Base-by-base conservation (phyloP, 2,888 invertebrate genomes). In the Temnothorax ravouxi region DNA sequence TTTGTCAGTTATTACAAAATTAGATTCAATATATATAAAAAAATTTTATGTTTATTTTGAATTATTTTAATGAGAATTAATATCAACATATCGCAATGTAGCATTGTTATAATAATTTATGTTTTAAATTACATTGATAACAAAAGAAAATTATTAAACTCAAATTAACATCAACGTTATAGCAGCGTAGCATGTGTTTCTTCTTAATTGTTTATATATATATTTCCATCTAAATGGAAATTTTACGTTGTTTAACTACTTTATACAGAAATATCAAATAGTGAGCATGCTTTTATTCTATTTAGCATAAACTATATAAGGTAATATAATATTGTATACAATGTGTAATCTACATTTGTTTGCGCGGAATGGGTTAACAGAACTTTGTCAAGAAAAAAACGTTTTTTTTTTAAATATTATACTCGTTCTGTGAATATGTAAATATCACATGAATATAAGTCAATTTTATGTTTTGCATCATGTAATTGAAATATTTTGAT, bases 261-360 rank as follows among this genome's bases (percentile, higher is more conserved):
- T 88, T 88, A 76, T 82, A 89, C 83, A 84, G 69, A 89, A 72
- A 86, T 84, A 86, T 83, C 84, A 86, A 86, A 86, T 88, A 86
- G 80, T 86, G 85, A 83, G 64, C 88, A 88, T 88, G 88, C 88
- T 88, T 76, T 61, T 62, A 47, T 80, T 67, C 80, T 84, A 86
- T 77, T 88, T 89, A 84, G 89, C 89, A 86, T 88, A 82, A 88
- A 88, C 69, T 88, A 79, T 54, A 47, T 88, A 85, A 86, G 88
- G 59, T 71, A 59, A 71, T 77, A 77, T 56, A 77, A 67, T 59
- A 71, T 47, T 79, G 34, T 80, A 72, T 25, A 59, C 29, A 72
- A 72, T 50, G 71, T 72, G 79, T 80, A 50, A 80, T 80, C 71
- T 79, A 79, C 66, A 59, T 59, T 11, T 56, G 56, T 77, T 34